Conservation (phyloP, 1,140 invertebrate species). For the Lepidurus apus region DNA sequence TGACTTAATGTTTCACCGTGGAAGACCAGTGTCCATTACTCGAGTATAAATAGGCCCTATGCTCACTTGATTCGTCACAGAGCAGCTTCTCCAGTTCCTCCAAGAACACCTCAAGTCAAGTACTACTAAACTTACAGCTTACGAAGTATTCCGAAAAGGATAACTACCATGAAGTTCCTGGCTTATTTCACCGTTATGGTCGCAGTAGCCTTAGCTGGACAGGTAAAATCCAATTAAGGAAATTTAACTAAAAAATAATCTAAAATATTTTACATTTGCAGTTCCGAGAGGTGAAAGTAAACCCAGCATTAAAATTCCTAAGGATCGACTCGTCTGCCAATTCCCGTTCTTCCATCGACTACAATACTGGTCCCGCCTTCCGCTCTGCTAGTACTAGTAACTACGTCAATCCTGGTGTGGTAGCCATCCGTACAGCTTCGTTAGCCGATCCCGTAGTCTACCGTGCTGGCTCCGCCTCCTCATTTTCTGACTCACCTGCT, state of each 20-base stretch:
- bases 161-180: background rate
- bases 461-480: background rate
- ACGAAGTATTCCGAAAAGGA: background rate
- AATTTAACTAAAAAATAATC: background rate
- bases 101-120: background rate
- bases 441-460: background rate
- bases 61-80: background rate
- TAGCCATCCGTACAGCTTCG: background rate
- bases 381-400: background rate
- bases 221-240: background rate
- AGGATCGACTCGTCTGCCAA: background rate
- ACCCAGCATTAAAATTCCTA: background rate
- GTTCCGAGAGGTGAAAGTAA: background rate
- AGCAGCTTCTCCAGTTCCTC: background rate
- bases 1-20: background rate
- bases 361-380: background rate
- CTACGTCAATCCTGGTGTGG: constrained; percentile 2
- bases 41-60: background rate
- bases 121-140: background rate
- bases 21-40: background rate
- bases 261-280: background rate
- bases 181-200: background rate
- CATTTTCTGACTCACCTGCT: background rate
- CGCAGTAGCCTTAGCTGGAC: background rate
- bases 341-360: background rate